Evolutionary conservation across 2,888 invertebrate species (phyloP).

Genomic region (Hybos culiciformis): DNA sequence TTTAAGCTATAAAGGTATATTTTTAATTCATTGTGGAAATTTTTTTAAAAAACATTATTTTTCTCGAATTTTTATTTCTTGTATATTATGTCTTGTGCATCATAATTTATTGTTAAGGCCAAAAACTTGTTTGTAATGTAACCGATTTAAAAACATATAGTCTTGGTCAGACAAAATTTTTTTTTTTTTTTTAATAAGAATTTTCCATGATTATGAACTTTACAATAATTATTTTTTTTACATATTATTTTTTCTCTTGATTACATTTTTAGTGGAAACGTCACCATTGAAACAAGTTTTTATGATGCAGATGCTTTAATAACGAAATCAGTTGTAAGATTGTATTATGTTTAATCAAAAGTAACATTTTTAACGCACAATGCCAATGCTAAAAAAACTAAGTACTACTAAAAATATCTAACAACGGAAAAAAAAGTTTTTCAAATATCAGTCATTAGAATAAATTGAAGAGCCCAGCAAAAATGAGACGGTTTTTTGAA

Average conservation of each 20-base stretch:
- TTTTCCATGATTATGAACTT: neutral
- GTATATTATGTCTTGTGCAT: neutral
- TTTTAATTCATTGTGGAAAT: too few relatives aligned
- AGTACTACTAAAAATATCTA: neutral
- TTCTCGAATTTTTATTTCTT: too few relatives aligned
- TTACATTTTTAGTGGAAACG: slow-evolving; percentile 67
- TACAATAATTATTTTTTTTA: neutral
- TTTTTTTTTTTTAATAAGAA: neutral
- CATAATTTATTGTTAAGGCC: neutral
- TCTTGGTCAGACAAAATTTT: neutral
- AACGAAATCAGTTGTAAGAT: slow-evolving; percentile 84
- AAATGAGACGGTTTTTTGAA: neutral
- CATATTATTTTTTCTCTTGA: neutral
- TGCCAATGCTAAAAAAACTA: neutral
- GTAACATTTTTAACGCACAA: neutral
- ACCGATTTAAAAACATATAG: neutral
- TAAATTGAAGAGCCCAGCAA: neutral
- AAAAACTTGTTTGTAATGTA: neutral
- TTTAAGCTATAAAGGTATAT: too few relatives aligned
- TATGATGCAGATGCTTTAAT: slow-evolving; percentile 90
- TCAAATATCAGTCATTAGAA: neutral
- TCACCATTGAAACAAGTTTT: slow-evolving; percentile 93
- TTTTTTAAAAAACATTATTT: too few relatives aligned
- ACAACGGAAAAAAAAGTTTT: neutral
- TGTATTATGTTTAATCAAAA: slow-evolving; percentile 72